Evolutionary conservation across 2,888 invertebrate genomes (phyloP).

Genomic region (Netelia inedita): DNA sequence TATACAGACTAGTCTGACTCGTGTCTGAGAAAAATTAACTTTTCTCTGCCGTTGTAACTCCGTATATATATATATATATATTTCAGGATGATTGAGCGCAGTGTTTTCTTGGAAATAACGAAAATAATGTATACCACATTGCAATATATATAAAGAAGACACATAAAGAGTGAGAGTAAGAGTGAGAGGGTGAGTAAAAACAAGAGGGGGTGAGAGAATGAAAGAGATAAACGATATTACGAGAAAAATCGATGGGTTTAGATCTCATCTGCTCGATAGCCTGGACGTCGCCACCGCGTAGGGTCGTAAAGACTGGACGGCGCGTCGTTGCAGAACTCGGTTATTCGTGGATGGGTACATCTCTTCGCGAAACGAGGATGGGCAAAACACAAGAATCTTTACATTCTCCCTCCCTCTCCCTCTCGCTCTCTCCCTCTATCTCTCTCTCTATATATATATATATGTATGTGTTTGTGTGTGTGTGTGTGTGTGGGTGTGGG

Average conservation of each 20-base stretch:
- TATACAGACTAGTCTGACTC: no score
- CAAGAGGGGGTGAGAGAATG: not conserved
- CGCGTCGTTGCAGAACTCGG: conserved; percentile 13
- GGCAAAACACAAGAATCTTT: not conserved
- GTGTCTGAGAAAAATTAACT: not conserved
- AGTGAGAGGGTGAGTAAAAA: not conserved
- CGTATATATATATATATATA: not conserved
- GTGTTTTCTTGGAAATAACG: conserved; percentile 1
- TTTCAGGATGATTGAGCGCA: not conserved
- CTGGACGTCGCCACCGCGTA: conserved; percentile 42
- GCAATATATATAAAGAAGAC: not conserved
- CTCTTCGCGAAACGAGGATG: conserved; percentile 14
- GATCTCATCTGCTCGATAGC: conserved; percentile 44
- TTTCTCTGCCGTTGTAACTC: not conserved
- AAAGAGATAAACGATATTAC: conserved; percentile 5
- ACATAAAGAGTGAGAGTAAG: no score
- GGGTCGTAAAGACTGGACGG: conserved; percentile 52
- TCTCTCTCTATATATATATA: not conserved
- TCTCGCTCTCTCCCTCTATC: no score
- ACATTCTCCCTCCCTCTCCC: no score
- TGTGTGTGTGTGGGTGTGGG: not conserved
- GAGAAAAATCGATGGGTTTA: conserved; percentile 39
- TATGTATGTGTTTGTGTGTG: not conserved
- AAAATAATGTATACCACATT: not conserved
- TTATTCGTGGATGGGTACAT: conserved; percentile 8